These are phyloP conservation scores for Thysanoteuthis rhombus DNA, from an alignment of 2,888 invertebrate species.

Conservation along the genomic window DNA sequence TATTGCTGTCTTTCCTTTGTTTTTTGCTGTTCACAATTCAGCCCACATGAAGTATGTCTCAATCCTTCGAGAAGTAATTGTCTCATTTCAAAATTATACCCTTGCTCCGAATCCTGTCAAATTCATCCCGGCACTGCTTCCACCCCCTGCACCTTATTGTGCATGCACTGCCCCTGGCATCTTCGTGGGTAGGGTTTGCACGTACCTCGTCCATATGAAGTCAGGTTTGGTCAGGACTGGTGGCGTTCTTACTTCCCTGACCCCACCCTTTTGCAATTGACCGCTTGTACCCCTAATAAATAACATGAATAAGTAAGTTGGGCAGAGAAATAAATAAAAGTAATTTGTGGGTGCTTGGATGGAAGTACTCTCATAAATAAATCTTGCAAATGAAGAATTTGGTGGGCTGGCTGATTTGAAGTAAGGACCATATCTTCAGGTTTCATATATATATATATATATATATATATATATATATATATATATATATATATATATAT, in stretches of 20 bases:
- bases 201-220: background rate
- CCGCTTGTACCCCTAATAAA: background rate
- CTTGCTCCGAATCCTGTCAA: background rate
- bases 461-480: no score
- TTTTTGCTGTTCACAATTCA: background rate
- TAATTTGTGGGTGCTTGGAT: background rate
- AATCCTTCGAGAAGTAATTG: constrained; percentile 12
- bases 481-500: no score
- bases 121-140: background rate
- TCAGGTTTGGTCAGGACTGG: background rate
- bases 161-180: background rate
- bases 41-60: background rate
- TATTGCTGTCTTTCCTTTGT: background rate
- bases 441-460: background rate
- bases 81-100: constrained; percentile 12
- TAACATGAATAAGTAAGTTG: background rate
- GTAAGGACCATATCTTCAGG: background rate
- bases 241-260: background rate
- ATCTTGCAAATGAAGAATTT: background rate
- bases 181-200: background rate
- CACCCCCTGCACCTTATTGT: background rate
- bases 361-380: background rate
- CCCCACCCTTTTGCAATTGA: background rate
- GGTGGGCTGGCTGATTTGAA: background rate
- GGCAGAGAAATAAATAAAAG: background rate